phyloP scores from a whole-genome alignment of 2,888 invertebrate genomes.

The Agonopterix alstromeriana region DNA sequence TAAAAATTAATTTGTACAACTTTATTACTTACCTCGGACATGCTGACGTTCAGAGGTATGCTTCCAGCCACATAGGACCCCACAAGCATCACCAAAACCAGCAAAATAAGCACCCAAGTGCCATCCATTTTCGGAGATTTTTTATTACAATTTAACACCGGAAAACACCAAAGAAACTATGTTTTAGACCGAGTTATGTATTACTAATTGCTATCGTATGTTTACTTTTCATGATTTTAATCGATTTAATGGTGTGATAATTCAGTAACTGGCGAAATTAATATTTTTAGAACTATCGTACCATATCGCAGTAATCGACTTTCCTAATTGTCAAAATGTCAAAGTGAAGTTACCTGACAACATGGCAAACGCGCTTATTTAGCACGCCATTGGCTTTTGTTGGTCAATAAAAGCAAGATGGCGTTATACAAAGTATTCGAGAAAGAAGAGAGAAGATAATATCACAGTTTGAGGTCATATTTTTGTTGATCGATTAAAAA shows the following conservation, averaged over 20 bases:
- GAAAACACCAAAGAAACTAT: not conserved
- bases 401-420: too few relatives aligned
- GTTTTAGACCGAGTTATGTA: not conserved
- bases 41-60: constrained; percentile 93
- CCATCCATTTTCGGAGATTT: constrained; percentile 82
- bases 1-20: not conserved
- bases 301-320: not conserved
- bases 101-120: constrained; percentile 86
- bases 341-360: not conserved
- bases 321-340: not conserved
- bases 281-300: not conserved
- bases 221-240: not conserved
- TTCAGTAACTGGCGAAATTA: not conserved
- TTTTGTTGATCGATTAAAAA: too few relatives aligned
- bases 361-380: not conserved
- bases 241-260: not conserved
- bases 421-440: too few relatives aligned
- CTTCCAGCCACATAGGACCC: constrained; percentile 97
- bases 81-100: constrained; percentile 95
- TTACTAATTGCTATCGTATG: not conserved
- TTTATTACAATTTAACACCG: not conserved
- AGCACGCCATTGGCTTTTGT: not conserved
- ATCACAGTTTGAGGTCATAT: too few relatives aligned
- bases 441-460: too few relatives aligned
- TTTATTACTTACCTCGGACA: constrained; percentile 89